These are phyloP conservation scores for Argopecten irradians DNA, from an alignment of 1,140 invertebrate genomes.

Conservation along the genomic window DNA sequence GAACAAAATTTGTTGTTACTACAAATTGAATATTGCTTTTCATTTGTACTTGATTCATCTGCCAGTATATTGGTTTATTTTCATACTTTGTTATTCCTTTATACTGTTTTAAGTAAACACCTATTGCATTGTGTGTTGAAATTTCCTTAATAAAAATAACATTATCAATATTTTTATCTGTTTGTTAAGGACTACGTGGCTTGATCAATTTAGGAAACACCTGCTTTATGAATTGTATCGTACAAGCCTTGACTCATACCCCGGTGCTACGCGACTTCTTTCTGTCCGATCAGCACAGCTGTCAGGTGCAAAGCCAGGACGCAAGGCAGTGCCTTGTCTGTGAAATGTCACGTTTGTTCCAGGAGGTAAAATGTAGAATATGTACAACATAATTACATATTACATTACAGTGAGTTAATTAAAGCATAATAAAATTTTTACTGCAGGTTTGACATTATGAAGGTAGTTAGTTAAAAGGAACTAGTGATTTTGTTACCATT, in stretches of 20 bases:
- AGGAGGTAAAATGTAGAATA: conserved; percentile 71
- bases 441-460: too few species aligned
- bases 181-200: conserved; percentile 81
- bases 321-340: conserved; percentile 89
- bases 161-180: background rate
- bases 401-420: too few species aligned
- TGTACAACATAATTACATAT: too few species aligned
- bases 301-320: conserved; percentile 71
- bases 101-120: too few species aligned
- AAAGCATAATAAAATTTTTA: too few species aligned
- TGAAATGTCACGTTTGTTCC: conserved; percentile 84
- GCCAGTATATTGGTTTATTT: too few species aligned
- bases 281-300: conserved; percentile 89
- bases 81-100: too few species aligned
- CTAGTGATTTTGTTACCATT: too few species aligned
- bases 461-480: too few species aligned
- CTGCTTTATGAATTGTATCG: conserved; percentile 99
- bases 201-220: conserved; percentile 98
- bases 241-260: conserved; percentile 96
- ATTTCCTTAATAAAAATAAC: background rate
- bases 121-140: background rate
- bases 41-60: too few species aligned
- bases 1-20: too few species aligned
- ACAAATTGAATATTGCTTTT: too few species aligned
- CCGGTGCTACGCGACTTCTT: conserved; percentile 97